These are phyloP conservation scores for Hemiprocne comata DNA, from an alignment of 2,113 vertebrate genomes.

Conservation along the genomic window DNA sequence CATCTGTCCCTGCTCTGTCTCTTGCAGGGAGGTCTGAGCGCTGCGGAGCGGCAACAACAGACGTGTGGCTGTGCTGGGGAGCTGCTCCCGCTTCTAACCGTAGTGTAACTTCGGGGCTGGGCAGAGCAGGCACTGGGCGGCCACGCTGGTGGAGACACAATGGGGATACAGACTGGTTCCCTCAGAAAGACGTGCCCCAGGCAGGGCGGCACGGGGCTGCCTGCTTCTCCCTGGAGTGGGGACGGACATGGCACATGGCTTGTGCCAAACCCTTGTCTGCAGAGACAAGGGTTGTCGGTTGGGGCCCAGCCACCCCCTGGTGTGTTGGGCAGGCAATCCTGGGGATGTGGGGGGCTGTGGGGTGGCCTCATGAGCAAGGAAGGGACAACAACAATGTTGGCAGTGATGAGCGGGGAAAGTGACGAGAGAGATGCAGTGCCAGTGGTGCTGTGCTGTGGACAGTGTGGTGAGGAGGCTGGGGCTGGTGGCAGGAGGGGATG, in stretches of 20 bases:
- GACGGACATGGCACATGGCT: neutral
- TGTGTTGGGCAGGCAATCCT: neutral
- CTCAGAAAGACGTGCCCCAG: rapidly evolving
- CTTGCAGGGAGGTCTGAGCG: slow-evolving; percentile 68
- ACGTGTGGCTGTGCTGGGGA: neutral
- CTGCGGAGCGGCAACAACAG: neutral
- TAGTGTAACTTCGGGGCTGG: neutral
- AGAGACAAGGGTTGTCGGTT: neutral
- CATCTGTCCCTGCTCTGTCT: neutral
- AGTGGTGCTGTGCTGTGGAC: neutral
- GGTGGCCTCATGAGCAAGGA: neutral
- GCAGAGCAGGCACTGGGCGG: neutral
- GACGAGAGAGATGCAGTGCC: neutral
- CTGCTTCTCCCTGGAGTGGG: neutral
- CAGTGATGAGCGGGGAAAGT: neutral
- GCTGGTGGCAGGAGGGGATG: neutral
- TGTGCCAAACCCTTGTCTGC: neutral
- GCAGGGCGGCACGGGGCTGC: neutral
- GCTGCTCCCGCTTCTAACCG: neutral
- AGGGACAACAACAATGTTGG: neutral
- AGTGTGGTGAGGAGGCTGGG: neutral
- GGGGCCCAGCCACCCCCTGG: neutral
- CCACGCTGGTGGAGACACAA: neutral
- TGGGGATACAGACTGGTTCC: neutral
- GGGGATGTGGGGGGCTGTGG: neutral